A percentile compares a stretch with the other conserved stretches of the same genome.
Conservation (phyloP, 2,888 invertebrate genomes). For the Cosmia trapezina region DNA sequence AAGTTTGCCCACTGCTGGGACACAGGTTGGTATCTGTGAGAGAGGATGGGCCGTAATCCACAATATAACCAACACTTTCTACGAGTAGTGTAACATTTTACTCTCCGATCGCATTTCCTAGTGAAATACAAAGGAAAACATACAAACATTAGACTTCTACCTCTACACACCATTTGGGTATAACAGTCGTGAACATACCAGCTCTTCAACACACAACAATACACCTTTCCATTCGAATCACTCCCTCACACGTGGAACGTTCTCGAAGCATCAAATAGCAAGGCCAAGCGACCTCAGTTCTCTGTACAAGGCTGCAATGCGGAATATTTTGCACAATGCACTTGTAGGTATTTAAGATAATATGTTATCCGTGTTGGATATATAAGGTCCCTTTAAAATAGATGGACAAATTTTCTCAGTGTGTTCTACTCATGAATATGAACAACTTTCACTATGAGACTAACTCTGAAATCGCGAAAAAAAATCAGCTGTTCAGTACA, state of each 20-base stretch:
- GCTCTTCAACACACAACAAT: slow-evolving; percentile 29
- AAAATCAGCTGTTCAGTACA: no score
- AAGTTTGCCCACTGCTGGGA: no score
- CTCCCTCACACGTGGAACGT: slow-evolving; percentile 37
- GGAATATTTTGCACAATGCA: slow-evolving; percentile 53
- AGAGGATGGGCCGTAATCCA: no score
- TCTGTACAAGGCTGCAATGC: slow-evolving; percentile 46
- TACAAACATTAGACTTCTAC: not conserved
- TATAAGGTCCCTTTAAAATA: no score
- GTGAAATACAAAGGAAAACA: no score
- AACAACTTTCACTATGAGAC: no score
- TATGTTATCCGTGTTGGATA: slow-evolving; percentile 22
- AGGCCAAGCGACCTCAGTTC: slow-evolving; percentile 53
- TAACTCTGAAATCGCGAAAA: no score
- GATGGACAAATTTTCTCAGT: no score
- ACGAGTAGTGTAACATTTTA: no score
- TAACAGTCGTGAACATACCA: slow-evolving; percentile 10
- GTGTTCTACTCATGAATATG: no score
- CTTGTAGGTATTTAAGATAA: slow-evolving; percentile 29
- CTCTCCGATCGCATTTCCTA: no score
- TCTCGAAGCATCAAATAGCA: slow-evolving; percentile 63
- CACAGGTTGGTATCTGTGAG: no score
- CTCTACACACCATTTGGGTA: not conserved
- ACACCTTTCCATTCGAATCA: slow-evolving; percentile 47
- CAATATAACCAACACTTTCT: not conserved